phyloP scores from a whole-genome alignment of 35 echinoderm and acorn worm species.

The Hemicentrotus pulcherrimus region DNA sequence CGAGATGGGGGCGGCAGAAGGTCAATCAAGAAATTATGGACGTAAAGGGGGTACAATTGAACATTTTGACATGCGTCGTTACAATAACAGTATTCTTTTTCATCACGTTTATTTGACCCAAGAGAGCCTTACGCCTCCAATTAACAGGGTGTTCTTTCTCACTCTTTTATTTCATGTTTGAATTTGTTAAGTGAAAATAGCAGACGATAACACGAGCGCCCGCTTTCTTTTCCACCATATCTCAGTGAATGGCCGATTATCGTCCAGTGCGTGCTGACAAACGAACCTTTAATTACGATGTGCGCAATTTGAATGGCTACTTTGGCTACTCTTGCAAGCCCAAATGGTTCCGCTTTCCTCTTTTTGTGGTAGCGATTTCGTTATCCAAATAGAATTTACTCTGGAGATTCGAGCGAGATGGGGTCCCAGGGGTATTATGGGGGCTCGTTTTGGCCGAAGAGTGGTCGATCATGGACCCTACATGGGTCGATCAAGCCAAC shows the following conservation, averaged over 20 bases:
- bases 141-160: constrained; percentile 4
- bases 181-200: neutral
- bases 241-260: neutral
- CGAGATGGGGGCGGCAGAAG: neutral
- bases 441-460: constrained; percentile 6
- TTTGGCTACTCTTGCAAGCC: neutral
- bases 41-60: neutral
- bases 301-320: neutral
- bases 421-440: neutral
- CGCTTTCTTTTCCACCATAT: neutral
- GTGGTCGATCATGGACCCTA: too few relatives aligned
- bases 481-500: too few relatives aligned
- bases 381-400: constrained; percentile 38
- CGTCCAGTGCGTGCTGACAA: neutral
- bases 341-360: neutral
- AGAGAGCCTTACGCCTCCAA: neutral
- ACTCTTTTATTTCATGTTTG: neutral
- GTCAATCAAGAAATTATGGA: neutral
- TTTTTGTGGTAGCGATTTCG: constrained; percentile 40
- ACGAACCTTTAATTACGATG: neutral
- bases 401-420: constrained; percentile 12
- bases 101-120: constrained; percentile 1
- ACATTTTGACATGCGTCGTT: neutral
- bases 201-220: neutral
- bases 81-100: neutral